Conservation (phyloP, 2,113 vertebrate genomes). For the Tiliqua scincoides region DNA sequence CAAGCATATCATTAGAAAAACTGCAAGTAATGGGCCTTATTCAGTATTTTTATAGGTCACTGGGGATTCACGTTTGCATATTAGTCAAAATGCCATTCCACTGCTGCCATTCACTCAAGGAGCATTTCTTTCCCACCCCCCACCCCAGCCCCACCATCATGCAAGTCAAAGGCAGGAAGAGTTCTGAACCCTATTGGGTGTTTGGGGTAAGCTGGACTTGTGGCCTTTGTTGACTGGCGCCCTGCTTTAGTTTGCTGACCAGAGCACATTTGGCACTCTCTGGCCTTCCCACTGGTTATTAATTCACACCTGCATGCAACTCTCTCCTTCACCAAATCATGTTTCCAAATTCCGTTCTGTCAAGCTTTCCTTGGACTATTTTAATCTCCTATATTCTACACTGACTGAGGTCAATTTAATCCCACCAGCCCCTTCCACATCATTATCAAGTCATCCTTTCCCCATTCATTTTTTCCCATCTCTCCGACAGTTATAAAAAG, state of each 20-base stretch:
- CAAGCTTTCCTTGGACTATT: not conserved
- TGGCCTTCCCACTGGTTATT: too few relatives aligned
- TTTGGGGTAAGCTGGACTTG: too few relatives aligned
- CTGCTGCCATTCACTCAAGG: not conserved
- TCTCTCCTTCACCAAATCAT: not conserved
- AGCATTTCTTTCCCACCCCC: not conserved
- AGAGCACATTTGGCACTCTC: not conserved
- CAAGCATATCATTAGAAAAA: not conserved
- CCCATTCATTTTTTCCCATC: too few relatives aligned
- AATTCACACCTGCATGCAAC: too few relatives aligned
- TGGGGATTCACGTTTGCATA: not conserved
- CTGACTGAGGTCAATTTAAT: not conserved
- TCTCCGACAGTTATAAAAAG: too few relatives aligned
- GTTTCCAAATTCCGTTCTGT: not conserved
- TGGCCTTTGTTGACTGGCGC: too few relatives aligned
- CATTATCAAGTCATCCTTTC: not conserved
- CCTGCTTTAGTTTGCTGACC: too few relatives aligned
- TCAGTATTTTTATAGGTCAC: not conserved
- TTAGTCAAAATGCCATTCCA: too few relatives aligned
- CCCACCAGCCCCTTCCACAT: not conserved
- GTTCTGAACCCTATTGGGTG: not conserved
- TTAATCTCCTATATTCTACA: not conserved
- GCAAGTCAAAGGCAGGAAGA: not conserved
- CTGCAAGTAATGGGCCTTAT: too few relatives aligned
- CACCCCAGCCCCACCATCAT: not conserved